Conservation (phyloP, 2,797 vertebrate species). For the Trachops cirrhosus region DNA sequence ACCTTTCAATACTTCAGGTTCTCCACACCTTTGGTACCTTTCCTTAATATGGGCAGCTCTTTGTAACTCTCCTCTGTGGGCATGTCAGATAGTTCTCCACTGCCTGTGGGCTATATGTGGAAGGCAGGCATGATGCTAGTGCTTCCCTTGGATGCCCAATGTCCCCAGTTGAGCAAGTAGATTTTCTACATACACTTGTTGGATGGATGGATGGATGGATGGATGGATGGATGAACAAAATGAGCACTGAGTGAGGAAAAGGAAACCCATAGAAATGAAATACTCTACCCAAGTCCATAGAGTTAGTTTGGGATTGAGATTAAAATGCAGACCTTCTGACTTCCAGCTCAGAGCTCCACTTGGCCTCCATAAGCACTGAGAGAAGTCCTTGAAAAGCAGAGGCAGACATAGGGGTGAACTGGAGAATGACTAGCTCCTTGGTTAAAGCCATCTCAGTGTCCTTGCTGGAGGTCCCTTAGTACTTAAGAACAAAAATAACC, state of each 20-base stretch:
- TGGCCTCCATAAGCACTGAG: not conserved
- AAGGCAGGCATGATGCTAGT: not conserved
- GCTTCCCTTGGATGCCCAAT: not conserved
- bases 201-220: not conserved
- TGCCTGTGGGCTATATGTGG: not conserved
- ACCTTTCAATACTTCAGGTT: not conserved
- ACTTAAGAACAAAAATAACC: not conserved
- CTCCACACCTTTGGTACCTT: not conserved
- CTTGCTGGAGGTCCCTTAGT: not conserved
- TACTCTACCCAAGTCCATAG: not conserved
- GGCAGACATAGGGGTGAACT: not conserved
- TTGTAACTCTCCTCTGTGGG: not conserved
- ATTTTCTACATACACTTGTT: not conserved
- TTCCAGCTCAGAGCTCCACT: accelerated
- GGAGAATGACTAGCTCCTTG: not conserved
- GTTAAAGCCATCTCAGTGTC: not conserved
- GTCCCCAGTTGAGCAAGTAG: not conserved
- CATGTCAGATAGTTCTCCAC: not conserved
- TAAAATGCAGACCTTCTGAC: not conserved
- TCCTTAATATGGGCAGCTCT: not conserved
- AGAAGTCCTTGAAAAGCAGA: not conserved
- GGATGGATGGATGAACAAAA: not conserved
- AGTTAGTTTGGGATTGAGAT: not conserved
- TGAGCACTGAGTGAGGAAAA: not conserved
- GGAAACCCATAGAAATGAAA: not conserved